Conservation (phyloP, 1,140 invertebrate species). For the Macrotrachela quadricornifera region DNA sequence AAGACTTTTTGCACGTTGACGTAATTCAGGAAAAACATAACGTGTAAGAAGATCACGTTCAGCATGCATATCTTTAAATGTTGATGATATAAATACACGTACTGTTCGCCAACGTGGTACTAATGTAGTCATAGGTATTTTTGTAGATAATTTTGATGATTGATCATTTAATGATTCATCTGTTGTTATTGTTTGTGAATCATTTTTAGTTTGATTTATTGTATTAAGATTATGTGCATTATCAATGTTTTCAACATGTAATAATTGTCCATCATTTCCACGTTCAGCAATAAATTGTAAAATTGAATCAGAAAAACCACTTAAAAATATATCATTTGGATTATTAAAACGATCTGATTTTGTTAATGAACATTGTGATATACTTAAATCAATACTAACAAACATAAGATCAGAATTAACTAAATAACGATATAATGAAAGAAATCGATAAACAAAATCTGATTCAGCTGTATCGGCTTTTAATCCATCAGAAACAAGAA, state of each 20-base stretch:
- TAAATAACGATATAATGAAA: conserved; percentile 18
- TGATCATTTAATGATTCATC: not conserved
- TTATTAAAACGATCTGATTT: conserved; percentile 16
- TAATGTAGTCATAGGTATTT: not conserved
- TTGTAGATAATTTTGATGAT: not conserved
- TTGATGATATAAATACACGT: conserved; percentile 35
- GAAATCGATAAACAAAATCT: conserved; percentile 14
- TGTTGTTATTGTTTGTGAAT: not conserved
- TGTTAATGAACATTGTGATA: conserved; percentile 1
- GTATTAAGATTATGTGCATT: conserved; percentile 20
- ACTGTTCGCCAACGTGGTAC: conserved; percentile 23
- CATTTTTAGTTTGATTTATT: too few species aligned
- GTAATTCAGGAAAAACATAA: conserved; percentile 31
- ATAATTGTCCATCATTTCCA: conserved; percentile 23
- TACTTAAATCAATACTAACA: conserved; percentile 16
- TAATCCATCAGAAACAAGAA: too few species aligned
- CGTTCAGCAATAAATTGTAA: conserved; percentile 31
- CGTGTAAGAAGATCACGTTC: conserved; percentile 32
- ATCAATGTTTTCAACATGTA: conserved; percentile 33
- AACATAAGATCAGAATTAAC: conserved; percentile 24
- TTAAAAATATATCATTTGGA: conserved; percentile 27
- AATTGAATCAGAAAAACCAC: conserved; percentile 30
- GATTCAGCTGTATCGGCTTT: conserved; percentile 4
- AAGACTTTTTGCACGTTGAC: conserved; percentile 10
- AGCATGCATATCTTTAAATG: conserved; percentile 34